Conservation (phyloP, 2,797 vertebrate species). For the Pogoniulus pusillus region DNA sequence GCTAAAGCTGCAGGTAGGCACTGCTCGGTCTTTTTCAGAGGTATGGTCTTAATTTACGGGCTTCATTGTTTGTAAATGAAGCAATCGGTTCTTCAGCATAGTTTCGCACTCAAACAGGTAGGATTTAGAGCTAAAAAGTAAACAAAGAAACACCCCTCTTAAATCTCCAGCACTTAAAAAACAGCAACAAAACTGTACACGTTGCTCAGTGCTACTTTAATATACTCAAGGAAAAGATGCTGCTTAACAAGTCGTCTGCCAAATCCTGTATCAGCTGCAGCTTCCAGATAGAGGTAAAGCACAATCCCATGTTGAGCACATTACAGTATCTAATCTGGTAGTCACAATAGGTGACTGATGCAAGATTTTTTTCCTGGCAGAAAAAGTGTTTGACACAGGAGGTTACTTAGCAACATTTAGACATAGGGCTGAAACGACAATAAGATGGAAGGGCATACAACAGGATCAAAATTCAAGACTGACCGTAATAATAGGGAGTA, state of each 20-base stretch:
- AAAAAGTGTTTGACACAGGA: conserved; percentile 65
- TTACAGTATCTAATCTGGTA: conserved; percentile 55
- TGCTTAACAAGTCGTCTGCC: conserved; percentile 33
- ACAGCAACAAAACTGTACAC: neutral
- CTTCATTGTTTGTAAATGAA: neutral
- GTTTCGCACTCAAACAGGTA: neutral
- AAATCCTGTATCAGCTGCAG: conserved; percentile 48
- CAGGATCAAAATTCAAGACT: neutral
- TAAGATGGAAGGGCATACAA: neutral
- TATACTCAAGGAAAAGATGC: neutral
- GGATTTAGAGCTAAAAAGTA: neutral
- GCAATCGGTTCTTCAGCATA: neutral
- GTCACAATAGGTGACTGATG: conserved; percentile 64
- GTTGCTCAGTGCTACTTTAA: neutral
- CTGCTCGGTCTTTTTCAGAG: neutral
- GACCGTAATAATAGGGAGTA: neutral
- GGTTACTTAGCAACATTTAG: conserved; percentile 72
- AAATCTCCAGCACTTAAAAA: neutral
- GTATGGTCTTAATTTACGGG: neutral
- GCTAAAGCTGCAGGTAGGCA: neutral
- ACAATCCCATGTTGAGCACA: conserved; percentile 52
- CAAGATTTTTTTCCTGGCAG: conserved; percentile 43
- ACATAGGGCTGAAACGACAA: conserved; percentile 33
- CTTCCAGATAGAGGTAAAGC: conserved; percentile 56
- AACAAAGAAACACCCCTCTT: neutral